Base-by-base conservation (phyloP, 2,888 invertebrate genomes). In the Tromatobia lineatoria region DNA sequence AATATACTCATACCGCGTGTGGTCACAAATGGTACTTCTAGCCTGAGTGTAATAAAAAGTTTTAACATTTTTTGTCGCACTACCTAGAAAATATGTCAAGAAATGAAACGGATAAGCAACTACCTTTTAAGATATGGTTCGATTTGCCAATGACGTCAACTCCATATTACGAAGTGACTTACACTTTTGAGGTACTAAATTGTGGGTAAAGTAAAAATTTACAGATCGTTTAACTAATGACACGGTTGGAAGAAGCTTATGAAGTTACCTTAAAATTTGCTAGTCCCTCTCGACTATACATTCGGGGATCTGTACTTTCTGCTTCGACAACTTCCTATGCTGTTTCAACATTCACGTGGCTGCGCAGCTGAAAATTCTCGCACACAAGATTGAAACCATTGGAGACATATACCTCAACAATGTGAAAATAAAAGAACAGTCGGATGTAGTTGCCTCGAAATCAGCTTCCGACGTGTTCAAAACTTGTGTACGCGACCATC, bases 81-180 rank as follows among this genome's bases (percentile, higher is more conserved):
- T 18, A 50, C 47, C 18, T 54, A 90, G 90, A 90, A 25, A 86
- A 85, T 69, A 47, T 54, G 2, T 85, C 82, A 4, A 82, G n/a
- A 29, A 88, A 91, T 23, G 86, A 70, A 20, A 85, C 88, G 11
- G 87, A 90, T 1, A 88, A 90, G 64, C 38, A 70, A 25, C 69
- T 91, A 11, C 91, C 90, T 0, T 89, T 90, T 61, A 88, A 85
- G 18, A 34, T 90, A n/a, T 88, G 87, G 86, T 1, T 89, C 2
- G 52, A 88, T 66, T 73, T 88, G 13, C 88, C 88, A 18, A n/a
- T 85, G 11, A 82, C 77, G 13, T 47, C 81, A 10, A 86, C 86
- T 3, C 90, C 90, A 2, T 89, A 87, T 67, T 90, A 88, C 71
- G 89, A 90, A 76, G 74, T 90, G 1, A 77, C 76, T 38, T 88